phyloP scores from a whole-genome alignment of 2,113 vertebrate species.

The Scortum barcoo region DNA sequence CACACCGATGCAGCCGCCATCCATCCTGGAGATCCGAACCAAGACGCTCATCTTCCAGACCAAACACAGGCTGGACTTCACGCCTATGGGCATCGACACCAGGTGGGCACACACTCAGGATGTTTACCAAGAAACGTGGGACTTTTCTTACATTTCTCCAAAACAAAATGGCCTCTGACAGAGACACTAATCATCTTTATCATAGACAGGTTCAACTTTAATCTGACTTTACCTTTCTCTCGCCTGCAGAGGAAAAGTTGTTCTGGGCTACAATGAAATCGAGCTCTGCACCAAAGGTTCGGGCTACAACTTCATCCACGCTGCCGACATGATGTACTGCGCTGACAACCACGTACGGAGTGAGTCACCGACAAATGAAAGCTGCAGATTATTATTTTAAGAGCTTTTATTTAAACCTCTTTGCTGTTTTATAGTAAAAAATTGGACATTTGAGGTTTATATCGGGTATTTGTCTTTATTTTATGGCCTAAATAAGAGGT shows the following conservation, averaged over 20 bases:
- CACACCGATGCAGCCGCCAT: conserved; percentile 79
- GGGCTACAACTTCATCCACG: conserved; percentile 87
- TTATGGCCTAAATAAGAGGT: not conserved
- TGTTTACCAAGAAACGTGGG: too few relatives aligned
- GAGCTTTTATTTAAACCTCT: too few relatives aligned
- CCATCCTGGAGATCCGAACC: conserved; percentile 84
- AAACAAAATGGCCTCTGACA: too few relatives aligned
- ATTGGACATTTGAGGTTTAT: not conserved
- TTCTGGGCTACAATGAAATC: conserved; percentile 84
- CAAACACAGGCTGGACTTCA: conserved; percentile 88
- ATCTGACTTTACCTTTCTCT: not conserved
- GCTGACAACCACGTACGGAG: conserved; percentile 84
- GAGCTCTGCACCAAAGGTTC: conserved; percentile 83
- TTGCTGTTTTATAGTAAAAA: not conserved
- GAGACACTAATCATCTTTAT: too few relatives aligned
- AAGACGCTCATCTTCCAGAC: conserved; percentile 86
- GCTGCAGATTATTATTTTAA: too few relatives aligned
- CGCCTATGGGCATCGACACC: conserved; percentile 80
- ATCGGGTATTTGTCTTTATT: too few relatives aligned
- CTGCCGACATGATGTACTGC: conserved; percentile 87
- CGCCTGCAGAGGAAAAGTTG: conserved; percentile 77
- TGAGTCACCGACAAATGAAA: too few relatives aligned
- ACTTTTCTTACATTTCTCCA: not conserved
- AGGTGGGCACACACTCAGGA: conserved; percentile 57
- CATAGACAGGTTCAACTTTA: too few relatives aligned